Percentiles rank a stretch among this genome's conserved stretches.
Conservation (phyloP, 2,113 vertebrate genomes). For the Arizona elegans region DNA sequence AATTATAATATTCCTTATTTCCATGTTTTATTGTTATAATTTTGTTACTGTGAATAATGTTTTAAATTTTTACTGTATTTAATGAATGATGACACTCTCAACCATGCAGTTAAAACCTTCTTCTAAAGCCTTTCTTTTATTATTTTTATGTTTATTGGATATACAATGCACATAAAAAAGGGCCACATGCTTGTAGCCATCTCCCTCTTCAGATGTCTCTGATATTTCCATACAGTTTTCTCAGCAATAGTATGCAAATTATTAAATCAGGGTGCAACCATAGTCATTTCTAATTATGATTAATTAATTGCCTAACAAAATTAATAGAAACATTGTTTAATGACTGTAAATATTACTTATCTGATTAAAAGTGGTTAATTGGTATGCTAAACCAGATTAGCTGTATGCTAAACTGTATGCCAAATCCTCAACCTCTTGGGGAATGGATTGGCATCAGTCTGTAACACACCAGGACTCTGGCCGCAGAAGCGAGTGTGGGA, state of each 20-base stretch:
- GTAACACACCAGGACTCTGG: background rate
- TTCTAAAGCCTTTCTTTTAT: background rate
- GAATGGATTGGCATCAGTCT: background rate
- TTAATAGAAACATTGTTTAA: background rate
- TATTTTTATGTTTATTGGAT: background rate
- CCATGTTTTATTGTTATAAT: background rate
- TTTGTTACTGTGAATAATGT: background rate
- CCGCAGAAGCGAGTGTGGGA: rapidly evolving
- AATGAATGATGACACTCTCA: background rate
- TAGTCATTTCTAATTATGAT: background rate
- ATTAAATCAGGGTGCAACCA: background rate
- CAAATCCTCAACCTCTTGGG: background rate
- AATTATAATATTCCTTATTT: background rate
- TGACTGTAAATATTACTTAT: background rate
- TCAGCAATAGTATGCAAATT: background rate
- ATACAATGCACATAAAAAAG: background rate
- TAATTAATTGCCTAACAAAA: background rate
- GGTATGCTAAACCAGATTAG: background rate
- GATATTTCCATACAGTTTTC: background rate
- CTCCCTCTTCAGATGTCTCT: background rate
- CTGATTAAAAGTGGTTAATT: background rate
- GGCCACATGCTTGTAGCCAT: background rate
- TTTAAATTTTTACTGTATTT: background rate
- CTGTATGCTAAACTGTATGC: too few relatives aligned
- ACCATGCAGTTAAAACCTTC: background rate